A percentile compares a stretch with the other conserved stretches of the same genome.
These are phyloP conservation scores for Tillus elongatus DNA, from an alignment of 2,888 invertebrate genomes.

Conservation along the genomic window DNA sequence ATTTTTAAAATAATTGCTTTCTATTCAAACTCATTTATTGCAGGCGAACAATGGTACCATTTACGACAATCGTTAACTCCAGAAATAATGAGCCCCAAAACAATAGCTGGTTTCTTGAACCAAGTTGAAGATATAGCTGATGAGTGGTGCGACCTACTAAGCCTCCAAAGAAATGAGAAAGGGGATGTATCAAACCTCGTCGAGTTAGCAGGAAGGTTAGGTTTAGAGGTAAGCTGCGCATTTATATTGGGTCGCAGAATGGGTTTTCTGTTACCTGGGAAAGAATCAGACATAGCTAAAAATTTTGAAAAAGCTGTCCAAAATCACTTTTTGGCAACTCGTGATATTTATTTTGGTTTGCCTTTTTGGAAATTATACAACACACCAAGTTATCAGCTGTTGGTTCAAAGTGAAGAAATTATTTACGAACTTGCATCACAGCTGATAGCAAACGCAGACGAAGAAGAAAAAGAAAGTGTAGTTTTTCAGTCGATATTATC, in stretches of 20 bases:
- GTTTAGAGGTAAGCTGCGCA: slow-evolving; percentile 72
- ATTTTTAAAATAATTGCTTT: too few relatives aligned
- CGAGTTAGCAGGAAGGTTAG: slow-evolving; percentile 66
- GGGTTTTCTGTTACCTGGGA: slow-evolving; percentile 52
- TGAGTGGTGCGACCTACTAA: slow-evolving; percentile 63
- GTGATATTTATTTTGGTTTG: slow-evolving; percentile 74
- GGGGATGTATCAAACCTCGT: slow-evolving; percentile 56
- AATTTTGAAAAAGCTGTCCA: slow-evolving; percentile 65
- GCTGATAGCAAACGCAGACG: slow-evolving; percentile 57
- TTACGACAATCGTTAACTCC: slow-evolving; percentile 64
- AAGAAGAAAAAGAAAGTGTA: slow-evolving; percentile 51
- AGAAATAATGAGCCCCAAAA: slow-evolving; percentile 65
- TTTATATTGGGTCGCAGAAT: slow-evolving; percentile 70
- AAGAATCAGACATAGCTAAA: slow-evolving; percentile 46
- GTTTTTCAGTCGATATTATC: slow-evolving; percentile 68
- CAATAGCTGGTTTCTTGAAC: slow-evolving; percentile 65
- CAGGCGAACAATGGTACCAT: slow-evolving; percentile 70
- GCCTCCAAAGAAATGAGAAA: slow-evolving; percentile 44
- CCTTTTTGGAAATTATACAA: slow-evolving; percentile 75
- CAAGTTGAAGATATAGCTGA: slow-evolving; percentile 66
- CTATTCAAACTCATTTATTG: too few relatives aligned
- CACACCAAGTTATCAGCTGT: slow-evolving; percentile 60
- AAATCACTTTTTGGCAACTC: slow-evolving; percentile 65
- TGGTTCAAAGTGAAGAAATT: slow-evolving; percentile 65
- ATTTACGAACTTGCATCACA: slow-evolving; percentile 71